phyloP scores from a whole-genome alignment of 2,888 invertebrate species.

The Brachynemurus nebulosus region DNA sequence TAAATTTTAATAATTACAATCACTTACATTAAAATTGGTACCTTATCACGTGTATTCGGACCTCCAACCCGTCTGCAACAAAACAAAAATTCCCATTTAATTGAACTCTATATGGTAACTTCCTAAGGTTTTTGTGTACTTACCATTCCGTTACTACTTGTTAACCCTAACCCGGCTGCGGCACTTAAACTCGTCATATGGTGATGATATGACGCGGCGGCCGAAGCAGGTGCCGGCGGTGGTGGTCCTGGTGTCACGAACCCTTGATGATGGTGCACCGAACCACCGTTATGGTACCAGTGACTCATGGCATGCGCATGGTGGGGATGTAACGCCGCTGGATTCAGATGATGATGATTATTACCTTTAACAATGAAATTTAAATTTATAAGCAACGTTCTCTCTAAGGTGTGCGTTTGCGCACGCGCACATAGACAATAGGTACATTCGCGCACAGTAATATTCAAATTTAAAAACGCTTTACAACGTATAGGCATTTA shows the following conservation, averaged over 20 bases:
- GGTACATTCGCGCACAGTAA: too few relatives aligned
- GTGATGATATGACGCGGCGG: constrained; percentile 34
- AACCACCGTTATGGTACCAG: constrained; percentile 33
- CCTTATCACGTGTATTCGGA: constrained; percentile 87
- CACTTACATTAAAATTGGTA: constrained; percentile 19
- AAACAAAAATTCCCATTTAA: constrained; percentile 23
- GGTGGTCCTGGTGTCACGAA: constrained; percentile 32
- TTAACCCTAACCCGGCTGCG: constrained; percentile 39
- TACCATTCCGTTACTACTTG: constrained; percentile 48
- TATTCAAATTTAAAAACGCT: too few relatives aligned
- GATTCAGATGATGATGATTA: constrained; percentile 32
- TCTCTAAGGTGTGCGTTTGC: too few relatives aligned
- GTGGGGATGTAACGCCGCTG: constrained; percentile 33
- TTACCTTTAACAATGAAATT: constrained; percentile 19
- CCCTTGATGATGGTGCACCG: constrained; percentile 31
- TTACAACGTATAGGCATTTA: too few relatives aligned
- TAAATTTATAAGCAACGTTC: constrained; percentile 1
- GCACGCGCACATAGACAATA: too few relatives aligned
- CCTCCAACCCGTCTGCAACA: constrained; percentile 77
- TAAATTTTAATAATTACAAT: constrained; percentile 26
- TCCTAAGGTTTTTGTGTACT: constrained; percentile 23
- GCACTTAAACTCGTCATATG: constrained; percentile 39
- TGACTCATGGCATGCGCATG: constrained; percentile 46
- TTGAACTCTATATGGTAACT: not conserved
- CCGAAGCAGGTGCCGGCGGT: constrained; percentile 28